Base-by-base conservation (phyloP, 2,113 vertebrate species). In the Atlantisia rogersi region DNA sequence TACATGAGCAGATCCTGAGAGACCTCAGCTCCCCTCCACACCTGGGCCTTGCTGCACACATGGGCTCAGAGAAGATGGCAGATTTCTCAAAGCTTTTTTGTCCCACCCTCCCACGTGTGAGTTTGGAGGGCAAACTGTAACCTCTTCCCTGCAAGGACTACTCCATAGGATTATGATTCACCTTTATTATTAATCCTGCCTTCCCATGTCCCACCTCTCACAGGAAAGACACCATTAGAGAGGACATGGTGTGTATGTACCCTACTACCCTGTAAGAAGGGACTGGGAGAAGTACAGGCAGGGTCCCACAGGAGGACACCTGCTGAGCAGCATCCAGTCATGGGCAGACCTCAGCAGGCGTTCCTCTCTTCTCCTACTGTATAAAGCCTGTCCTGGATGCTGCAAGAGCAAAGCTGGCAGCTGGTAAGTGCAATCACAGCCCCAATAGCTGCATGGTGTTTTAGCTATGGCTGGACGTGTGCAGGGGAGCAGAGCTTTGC, bases 261-360 rank as follows among this genome's bases (percentile, higher is more conserved):
- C 55, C 24, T 56, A 15, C 39, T 65, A 15, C 46, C 35, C 40
- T 28, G 10, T 19, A 70, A 31, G 13, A 78, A 37, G 12, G 40
- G 44, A 62, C 20, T 70, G 9, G 4, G n/a, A 56, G 32, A 78
- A 31, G 29, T 71, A 53, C 24, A 42, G 19, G 37, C 21, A 40
- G 31, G 31, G 17, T 26, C 20, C n/a, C 46, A 15, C 25, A 14
- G 0, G 0, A 44, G 28, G 5, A 40, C 8, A 39, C 12, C 1
- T 2, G 12, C 28, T 52, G 28, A 88, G 21, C 13, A 52, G 25
- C 21, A n/a, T 29, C 50, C 3, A 11, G 22, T 35, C 50, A 35
- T 10, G 28, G 46, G 2, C 39, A 50, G 55, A 59, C 37, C 37
- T 46, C 46, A 42, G 59, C 39, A 93, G 40, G 15, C 1, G 0